Evolutionary conservation across 2,797 vertebrate genomes (phyloP).

Genomic region (Neostethus bicornis): DNA sequence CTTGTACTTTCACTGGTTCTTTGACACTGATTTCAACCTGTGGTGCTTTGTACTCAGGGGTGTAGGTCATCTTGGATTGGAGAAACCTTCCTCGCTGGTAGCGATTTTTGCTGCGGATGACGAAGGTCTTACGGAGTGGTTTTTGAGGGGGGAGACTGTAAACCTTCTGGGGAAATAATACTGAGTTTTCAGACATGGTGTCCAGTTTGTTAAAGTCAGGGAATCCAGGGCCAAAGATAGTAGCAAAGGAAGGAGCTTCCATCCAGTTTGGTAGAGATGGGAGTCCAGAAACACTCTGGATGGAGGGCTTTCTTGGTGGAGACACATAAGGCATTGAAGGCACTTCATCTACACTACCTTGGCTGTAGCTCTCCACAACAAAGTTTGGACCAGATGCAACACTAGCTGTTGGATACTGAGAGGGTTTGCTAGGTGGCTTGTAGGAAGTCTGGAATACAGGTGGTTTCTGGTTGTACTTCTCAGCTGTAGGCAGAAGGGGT

Average conservation of each 20-base stretch:
- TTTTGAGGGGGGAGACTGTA: fast-evolving
- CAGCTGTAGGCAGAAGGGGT: not conserved
- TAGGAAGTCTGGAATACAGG: too few species aligned
- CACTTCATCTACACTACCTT: not conserved
- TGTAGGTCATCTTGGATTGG: not conserved
- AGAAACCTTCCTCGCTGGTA: not conserved
- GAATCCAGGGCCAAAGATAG: not conserved
- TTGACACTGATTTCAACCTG: not conserved
- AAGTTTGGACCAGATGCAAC: not conserved
- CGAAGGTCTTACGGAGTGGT: not conserved
- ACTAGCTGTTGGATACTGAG: not conserved
- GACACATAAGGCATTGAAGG: not conserved
- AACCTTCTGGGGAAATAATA: not conserved
- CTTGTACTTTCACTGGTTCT: not conserved
- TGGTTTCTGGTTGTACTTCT: not conserved
- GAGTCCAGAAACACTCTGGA: not conserved
- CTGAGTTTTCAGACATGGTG: not conserved
- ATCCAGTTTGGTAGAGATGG: not conserved
- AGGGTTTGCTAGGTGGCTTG: fast-evolving
- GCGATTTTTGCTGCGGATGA: conserved; percentile 16
- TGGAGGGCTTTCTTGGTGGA: not conserved
- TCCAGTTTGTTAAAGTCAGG: fast-evolving
- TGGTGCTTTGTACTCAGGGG: not conserved
- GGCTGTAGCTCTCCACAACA: not conserved
- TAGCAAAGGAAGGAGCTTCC: not conserved